phyloP scores from a whole-genome alignment of 92 coral and sea anemone genomes.

The Heliopora coerulea region DNA sequence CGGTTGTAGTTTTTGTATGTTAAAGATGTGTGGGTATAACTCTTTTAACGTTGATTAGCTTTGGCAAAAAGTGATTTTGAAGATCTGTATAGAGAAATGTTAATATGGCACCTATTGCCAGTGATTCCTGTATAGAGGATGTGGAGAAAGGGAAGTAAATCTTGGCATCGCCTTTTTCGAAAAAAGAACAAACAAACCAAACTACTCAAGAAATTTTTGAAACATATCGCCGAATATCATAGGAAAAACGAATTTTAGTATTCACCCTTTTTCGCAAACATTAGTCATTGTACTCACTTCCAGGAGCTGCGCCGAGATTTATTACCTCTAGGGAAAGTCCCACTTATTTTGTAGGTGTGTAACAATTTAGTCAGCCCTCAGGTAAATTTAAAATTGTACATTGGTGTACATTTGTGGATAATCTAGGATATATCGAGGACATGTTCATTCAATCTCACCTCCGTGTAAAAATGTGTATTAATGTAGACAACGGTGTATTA shows the following conservation, averaged over 20 bases:
- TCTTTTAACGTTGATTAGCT: constrained; percentile 3
- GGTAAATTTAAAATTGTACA: constrained; percentile 42
- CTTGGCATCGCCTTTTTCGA: neutral
- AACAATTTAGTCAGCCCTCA: constrained; percentile 10
- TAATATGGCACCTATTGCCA: neutral
- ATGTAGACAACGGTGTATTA: constrained; percentile 13
- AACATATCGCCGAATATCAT: no score
- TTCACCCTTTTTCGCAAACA: no score
- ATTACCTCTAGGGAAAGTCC: neutral
- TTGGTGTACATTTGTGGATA: constrained; percentile 44
- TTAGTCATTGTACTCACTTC: no score
- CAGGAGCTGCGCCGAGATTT: neutral
- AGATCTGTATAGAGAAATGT: constrained; percentile 20
- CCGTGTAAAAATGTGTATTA: constrained; percentile 18
- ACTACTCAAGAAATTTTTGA: no score
- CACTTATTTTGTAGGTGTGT: constrained; percentile 27
- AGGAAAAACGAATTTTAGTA: no score
- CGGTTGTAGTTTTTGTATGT: constrained; percentile 10
- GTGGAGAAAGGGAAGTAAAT: neutral
- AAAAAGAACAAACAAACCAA: neutral
- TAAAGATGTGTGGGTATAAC: neutral
- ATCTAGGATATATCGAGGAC: constrained; percentile 38
- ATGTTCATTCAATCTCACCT: neutral
- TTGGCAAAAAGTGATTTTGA: constrained; percentile 1
- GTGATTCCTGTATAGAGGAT: neutral